These are phyloP conservation scores for Bothrops jararaca DNA, from an alignment of 2,113 vertebrate genomes.

Conservation along the genomic window DNA sequence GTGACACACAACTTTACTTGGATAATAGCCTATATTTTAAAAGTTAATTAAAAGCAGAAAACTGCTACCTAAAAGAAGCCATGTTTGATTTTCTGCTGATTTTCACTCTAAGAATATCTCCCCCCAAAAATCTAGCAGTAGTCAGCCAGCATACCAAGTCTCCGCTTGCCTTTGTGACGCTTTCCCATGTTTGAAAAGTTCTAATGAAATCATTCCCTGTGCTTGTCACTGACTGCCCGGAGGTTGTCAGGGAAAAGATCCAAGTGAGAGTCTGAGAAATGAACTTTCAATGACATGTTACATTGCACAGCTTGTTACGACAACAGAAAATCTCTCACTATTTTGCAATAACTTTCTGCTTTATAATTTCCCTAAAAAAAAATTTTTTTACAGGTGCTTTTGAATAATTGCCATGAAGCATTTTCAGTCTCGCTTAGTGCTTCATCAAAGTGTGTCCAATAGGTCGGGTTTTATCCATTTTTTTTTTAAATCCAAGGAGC, in stretches of 20 bases:
- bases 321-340: neutral
- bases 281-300: neutral
- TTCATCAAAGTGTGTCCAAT: neutral
- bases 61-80: neutral
- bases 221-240: neutral
- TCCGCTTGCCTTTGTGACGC: neutral
- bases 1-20: neutral
- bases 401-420: neutral
- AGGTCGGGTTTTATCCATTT: neutral
- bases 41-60: neutral
- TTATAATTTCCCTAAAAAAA: neutral
- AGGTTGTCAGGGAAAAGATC: neutral
- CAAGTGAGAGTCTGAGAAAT: neutral
- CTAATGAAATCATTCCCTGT: neutral
- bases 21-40: neutral
- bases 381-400: neutral
- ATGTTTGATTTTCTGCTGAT: neutral
- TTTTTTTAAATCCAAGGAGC: neutral
- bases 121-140: neutral
- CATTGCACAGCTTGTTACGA: neutral
- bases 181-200: neutral
- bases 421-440: neutral
- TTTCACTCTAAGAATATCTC: neutral
- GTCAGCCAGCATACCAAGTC: neutral
- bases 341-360: neutral